These are phyloP conservation scores for Calvadosia cruxmelitensis DNA, from an alignment of 30 jellyfish, hydroid and myxozoan genomes.

Conservation along the genomic window DNA sequence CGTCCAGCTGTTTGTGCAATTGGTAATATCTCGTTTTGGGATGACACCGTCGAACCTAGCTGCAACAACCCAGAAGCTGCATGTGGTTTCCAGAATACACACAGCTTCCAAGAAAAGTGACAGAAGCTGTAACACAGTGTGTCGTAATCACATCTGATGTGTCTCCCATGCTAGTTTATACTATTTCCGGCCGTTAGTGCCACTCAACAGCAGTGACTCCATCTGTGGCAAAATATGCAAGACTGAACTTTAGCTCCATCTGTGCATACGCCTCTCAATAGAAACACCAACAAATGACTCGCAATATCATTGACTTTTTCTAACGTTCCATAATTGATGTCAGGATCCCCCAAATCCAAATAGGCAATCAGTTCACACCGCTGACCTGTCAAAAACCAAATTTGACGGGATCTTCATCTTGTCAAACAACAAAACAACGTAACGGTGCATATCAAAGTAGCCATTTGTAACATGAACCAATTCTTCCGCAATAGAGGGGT, in stretches of 20 bases:
- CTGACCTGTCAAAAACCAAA: slow-evolving; percentile 5
- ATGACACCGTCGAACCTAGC: background rate
- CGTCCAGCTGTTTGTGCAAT: background rate
- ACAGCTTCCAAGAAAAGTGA: slow-evolving; percentile 26
- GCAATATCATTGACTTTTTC: background rate
- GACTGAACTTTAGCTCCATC: background rate
- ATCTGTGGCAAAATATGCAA: background rate
- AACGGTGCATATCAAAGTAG: background rate
- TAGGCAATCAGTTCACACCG: background rate
- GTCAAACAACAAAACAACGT: slow-evolving; percentile 4
- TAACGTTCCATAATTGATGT: background rate
- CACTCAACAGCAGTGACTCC: background rate
- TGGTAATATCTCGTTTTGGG: background rate
- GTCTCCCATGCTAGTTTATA: too few species aligned
- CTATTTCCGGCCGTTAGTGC: too few species aligned
- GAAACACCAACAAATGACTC: background rate
- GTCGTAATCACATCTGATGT: too few species aligned
- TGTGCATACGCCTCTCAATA: slow-evolving; percentile 10
- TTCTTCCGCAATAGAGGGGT: slow-evolving; percentile 8
- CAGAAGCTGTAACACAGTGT: slow-evolving; percentile 1
- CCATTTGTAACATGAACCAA: background rate
- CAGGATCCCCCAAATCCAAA: background rate
- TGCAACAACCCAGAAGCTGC: slow-evolving; percentile 24
- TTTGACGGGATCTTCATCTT: slow-evolving; percentile 15
- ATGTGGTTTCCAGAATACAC: slow-evolving; percentile 6